Evolutionary conservation across 2,113 vertebrate genomes (phyloP).

Genomic region (Pseudolaguvia tuberculata): DNA sequence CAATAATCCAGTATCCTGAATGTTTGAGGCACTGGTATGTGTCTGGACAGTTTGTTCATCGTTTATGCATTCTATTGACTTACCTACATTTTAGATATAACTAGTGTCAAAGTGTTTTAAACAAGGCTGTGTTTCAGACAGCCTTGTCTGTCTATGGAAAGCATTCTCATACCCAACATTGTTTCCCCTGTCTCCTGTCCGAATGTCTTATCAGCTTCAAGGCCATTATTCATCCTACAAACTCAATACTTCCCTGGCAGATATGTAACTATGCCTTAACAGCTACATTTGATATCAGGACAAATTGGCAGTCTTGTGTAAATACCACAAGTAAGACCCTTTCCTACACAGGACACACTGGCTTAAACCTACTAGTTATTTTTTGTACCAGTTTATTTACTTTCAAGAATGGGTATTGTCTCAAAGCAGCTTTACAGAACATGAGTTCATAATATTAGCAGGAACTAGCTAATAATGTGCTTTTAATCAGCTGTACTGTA

Average conservation of each 20-base stretch:
- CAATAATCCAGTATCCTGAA: too few relatives aligned
- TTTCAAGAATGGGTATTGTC: too few relatives aligned
- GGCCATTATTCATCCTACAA: not conserved
- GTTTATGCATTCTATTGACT: not conserved
- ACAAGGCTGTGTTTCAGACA: not conserved
- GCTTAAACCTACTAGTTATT: not conserved
- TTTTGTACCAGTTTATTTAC: too few relatives aligned
- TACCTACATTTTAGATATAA: not conserved
- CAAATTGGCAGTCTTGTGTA: slow-evolving; percentile 2
- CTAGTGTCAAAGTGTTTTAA: not conserved
- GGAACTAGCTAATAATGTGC: too few relatives aligned
- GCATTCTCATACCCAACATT: not conserved
- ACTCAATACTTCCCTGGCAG: slow-evolving; percentile 12
- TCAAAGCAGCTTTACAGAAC: too few relatives aligned
- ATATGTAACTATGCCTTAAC: slow-evolving; percentile 17
- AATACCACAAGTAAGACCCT: not conserved
- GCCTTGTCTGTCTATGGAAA: not conserved
- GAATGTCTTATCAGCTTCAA: slow-evolving; percentile 14
- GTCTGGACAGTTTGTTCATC: not conserved
- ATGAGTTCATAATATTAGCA: too few relatives aligned
- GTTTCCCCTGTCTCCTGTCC: not conserved
- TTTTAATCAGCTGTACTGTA: too few relatives aligned
- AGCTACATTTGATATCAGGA: not conserved
- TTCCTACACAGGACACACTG: not conserved
- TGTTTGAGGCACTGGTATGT: too few relatives aligned